These are phyloP conservation scores for Zygogramma bicolorata DNA, from an alignment of 2,888 invertebrate species.

Conservation along the genomic window DNA sequence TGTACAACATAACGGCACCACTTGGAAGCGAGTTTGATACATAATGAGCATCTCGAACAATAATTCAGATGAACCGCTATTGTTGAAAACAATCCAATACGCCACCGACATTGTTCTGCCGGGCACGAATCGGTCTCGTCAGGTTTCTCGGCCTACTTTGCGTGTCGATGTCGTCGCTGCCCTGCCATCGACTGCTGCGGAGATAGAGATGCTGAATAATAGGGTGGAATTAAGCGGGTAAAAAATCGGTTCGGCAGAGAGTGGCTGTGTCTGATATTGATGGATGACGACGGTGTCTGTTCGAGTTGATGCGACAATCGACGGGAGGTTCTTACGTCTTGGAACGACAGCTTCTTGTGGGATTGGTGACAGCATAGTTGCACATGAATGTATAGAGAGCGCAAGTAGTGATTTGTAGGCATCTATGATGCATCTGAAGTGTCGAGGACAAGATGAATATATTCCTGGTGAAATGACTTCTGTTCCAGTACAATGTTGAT, in stretches of 20 bases:
- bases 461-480: too few species aligned
- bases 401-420: too few species aligned
- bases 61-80: conserved; percentile 16
- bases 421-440: too few species aligned
- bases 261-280: conserved; percentile 2
- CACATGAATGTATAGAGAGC: too few species aligned
- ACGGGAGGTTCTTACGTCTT: background rate
- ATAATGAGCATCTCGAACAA: conserved; percentile 16
- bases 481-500: too few species aligned
- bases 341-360: too few species aligned
- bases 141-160: background rate
- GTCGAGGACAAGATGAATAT: too few species aligned
- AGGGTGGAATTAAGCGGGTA: background rate
- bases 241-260: background rate
- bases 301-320: background rate
- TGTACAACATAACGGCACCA: background rate
- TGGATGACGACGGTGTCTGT: background rate
- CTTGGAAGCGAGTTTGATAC: conserved; percentile 6
- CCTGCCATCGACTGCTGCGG: background rate
- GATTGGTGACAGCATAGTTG: too few species aligned
- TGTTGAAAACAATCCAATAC: conserved; percentile 21
- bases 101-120: conserved; percentile 14
- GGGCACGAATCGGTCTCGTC: background rate
- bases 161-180: conserved; percentile 5
- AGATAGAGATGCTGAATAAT: conserved; percentile 2